phyloP scores from a whole-genome alignment of 2,888 invertebrate genomes.

The Colostygia pectinataria region DNA sequence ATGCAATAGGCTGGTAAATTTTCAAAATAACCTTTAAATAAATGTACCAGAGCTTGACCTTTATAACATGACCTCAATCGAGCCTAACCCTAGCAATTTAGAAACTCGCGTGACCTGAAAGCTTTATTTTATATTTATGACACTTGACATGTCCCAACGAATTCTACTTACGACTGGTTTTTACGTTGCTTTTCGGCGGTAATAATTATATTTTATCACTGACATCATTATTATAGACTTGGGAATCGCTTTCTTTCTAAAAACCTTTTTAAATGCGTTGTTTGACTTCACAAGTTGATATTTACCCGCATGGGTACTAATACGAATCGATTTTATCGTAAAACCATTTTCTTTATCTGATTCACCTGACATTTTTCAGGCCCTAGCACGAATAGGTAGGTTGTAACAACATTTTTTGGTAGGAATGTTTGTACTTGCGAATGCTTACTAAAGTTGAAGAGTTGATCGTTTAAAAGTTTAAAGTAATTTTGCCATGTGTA shows the following conservation, averaged over 20 bases:
- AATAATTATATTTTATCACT: slow-evolving; percentile 5
- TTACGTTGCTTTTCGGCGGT: slow-evolving; percentile 1
- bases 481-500: slow-evolving; percentile 1
- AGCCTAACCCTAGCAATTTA: slow-evolving; percentile 33
- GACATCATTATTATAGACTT: background rate
- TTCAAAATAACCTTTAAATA: slow-evolving; percentile 19
- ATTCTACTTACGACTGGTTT: slow-evolving; percentile 10
- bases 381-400: too few species aligned
- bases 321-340: slow-evolving; percentile 13
- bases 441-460: too few species aligned
- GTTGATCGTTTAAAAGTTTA: too few species aligned
- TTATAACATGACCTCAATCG: slow-evolving; percentile 23
- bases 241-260: background rate
- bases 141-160: slow-evolving; percentile 18
- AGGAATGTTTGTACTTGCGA: background rate
- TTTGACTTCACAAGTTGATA: slow-evolving; percentile 8
- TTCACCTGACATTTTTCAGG: background rate
- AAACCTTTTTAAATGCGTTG: background rate
- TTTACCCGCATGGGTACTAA: background rate
- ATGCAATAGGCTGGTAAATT: slow-evolving; percentile 10
- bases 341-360: slow-evolving; percentile 11
- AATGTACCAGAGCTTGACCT: slow-evolving; percentile 30
- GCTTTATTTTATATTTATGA: slow-evolving; percentile 22
- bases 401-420: too few species aligned
- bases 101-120: slow-evolving; percentile 29